A percentile compares a stretch with the other conserved stretches of the same genome.
Evolutionary conservation across 92 coral and sea anemone genomes (phyloP).

Genomic region (Actinernus sp.): DNA sequence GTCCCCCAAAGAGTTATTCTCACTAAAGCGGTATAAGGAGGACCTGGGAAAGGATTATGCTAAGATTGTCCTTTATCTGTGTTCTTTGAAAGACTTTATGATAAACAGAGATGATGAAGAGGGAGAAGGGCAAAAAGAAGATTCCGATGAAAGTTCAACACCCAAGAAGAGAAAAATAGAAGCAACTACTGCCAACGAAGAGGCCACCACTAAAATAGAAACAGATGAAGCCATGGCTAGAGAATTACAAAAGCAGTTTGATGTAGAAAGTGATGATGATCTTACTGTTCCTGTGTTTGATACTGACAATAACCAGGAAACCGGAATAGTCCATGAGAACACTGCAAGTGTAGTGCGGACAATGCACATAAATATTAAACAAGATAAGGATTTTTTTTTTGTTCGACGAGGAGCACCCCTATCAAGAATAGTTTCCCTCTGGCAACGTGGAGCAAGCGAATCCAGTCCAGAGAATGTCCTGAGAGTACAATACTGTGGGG

Average conservation of each 20-base stretch:
- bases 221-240: slow-evolving; percentile 54
- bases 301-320: no score
- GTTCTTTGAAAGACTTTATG: slow-evolving; percentile 23
- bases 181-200: slow-evolving; percentile 28
- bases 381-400: slow-evolving; percentile 36
- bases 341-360: slow-evolving; percentile 53
- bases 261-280: slow-evolving; percentile 16
- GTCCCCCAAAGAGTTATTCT: slow-evolving; percentile 31
- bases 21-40: slow-evolving; percentile 23
- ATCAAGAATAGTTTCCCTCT: slow-evolving; percentile 48
- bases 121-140: slow-evolving; percentile 29
- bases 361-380: slow-evolving; percentile 45
- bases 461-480: slow-evolving; percentile 36
- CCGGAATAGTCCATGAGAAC: slow-evolving; percentile 32
- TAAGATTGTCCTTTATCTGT: slow-evolving; percentile 23
- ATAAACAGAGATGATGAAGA: slow-evolving; percentile 21
- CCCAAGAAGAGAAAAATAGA: slow-evolving; percentile 19
- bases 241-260: slow-evolving; percentile 53
- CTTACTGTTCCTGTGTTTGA: slow-evolving; percentile 25
- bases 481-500: slow-evolving; percentile 61
- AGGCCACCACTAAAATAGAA: slow-evolving; percentile 24
- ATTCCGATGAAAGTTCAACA: slow-evolving; percentile 1
- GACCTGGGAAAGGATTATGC: slow-evolving; percentile 18
- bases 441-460: slow-evolving; percentile 64
- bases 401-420: slow-evolving; percentile 67